These are phyloP conservation scores for Chironomus tepperi DNA, from an alignment of 1,140 invertebrate genomes.

Conservation along the genomic window DNA sequence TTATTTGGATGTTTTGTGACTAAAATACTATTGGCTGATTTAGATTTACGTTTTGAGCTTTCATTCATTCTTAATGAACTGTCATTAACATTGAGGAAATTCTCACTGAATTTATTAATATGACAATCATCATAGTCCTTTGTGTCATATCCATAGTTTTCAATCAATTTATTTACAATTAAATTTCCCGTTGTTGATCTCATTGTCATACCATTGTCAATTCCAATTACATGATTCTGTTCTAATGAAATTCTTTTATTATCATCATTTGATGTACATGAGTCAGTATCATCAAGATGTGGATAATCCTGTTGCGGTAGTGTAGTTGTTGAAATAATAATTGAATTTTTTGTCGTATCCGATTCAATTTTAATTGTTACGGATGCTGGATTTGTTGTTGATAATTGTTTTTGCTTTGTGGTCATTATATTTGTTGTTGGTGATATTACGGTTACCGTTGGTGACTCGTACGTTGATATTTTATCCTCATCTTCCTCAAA, in stretches of 20 bases:
- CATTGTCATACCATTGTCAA: neutral
- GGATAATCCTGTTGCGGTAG: neutral
- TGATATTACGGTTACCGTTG: neutral
- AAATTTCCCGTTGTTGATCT: neutral
- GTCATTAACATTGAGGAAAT: slow-evolving; percentile 8
- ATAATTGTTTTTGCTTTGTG: neutral
- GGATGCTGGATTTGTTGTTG: neutral
- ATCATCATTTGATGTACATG: neutral
- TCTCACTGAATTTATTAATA: neutral
- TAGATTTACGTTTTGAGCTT: neutral
- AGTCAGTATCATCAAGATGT: neutral
- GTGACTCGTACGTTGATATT: neutral
- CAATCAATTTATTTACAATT: slow-evolving; percentile 17
- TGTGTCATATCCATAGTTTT: neutral
- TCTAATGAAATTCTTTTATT: neutral
- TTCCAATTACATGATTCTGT: neutral
- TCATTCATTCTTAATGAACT: neutral
- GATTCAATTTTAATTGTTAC: slow-evolving; percentile 7
- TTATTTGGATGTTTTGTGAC: neutral
- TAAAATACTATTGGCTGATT: neutral
- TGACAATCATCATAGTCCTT: neutral
- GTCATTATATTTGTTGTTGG: neutral
- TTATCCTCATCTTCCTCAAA: slow-evolving; percentile 17
- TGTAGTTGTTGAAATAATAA: neutral
- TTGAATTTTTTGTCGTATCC: slow-evolving; percentile 15